Conservation (phyloP, 2,888 invertebrate species). For the Antheraea yamamai region DNA sequence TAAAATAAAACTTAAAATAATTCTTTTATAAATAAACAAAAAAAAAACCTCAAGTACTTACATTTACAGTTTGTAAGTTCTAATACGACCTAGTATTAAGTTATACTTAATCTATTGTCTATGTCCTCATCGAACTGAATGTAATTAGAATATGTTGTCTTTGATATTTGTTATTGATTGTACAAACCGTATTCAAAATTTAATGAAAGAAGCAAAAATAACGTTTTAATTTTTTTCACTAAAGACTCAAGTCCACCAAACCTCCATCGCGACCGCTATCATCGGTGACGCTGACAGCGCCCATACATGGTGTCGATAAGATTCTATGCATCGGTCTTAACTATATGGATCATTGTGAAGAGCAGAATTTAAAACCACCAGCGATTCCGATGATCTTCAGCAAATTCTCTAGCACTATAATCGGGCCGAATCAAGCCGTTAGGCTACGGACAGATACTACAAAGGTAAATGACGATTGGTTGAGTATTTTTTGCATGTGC, state of each 20-base stretch:
- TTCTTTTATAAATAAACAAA: too few relatives aligned
- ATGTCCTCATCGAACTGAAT: neutral
- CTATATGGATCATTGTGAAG: conserved; percentile 92
- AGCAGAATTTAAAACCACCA: conserved; percentile 88
- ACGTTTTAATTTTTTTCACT: conserved; percentile 20
- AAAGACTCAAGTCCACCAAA: conserved; percentile 40
- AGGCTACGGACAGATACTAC: conserved; percentile 62
- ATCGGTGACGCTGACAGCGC: conserved; percentile 85
- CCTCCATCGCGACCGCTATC: conserved; percentile 57
- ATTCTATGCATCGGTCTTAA: conserved; percentile 93
- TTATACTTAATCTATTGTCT: neutral
- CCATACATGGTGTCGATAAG: conserved; percentile 91
- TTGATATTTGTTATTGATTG: neutral
- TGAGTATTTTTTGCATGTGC: neutral
- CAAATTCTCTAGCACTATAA: conserved; percentile 91
- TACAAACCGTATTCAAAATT: neutral
- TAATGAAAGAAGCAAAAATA: neutral
- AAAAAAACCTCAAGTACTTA: too few relatives aligned
- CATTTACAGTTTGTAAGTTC: too few relatives aligned
- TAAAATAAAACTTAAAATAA: too few relatives aligned
- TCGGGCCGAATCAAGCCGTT: conserved; percentile 87
- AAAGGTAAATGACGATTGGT: conserved; percentile 40
- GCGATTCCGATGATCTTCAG: conserved; percentile 92
- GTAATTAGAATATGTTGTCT: neutral
- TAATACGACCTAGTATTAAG: too few relatives aligned